Conservation (phyloP, 2,797 vertebrate species). For the Serranus cabrilla region DNA sequence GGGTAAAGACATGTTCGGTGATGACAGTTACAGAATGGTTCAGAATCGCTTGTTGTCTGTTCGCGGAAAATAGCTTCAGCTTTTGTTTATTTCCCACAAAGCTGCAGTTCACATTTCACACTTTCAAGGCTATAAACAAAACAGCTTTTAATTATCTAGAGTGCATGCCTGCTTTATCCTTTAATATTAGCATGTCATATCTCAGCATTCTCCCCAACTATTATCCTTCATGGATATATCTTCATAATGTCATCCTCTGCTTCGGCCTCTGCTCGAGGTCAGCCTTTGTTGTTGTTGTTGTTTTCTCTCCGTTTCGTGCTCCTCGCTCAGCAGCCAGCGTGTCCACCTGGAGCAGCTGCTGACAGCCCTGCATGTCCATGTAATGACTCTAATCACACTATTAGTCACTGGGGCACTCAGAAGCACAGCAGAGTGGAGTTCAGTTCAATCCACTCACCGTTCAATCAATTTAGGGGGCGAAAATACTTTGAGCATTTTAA, state of each 20-base stretch:
- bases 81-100: constrained; percentile 8
- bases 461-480: constrained; percentile 2
- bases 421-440: not conserved
- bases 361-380: constrained; percentile 23
- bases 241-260: not conserved
- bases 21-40: not conserved
- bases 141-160: not conserved
- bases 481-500: not conserved
- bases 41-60: not conserved
- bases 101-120: not conserved
- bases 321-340: constrained; percentile 4
- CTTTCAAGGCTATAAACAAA: not conserved
- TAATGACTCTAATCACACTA: constrained; percentile 53
- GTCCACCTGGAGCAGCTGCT: constrained; percentile 42
- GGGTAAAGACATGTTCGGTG: not conserved
- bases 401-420: constrained; percentile 41
- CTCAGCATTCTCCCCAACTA: not conserved
- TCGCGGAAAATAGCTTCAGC: not conserved
- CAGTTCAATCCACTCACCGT: not conserved
- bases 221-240: not conserved
- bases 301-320: constrained; percentile 3
- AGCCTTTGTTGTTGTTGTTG: constrained; percentile 9
- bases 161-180: not conserved
- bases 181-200: not conserved
- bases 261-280: constrained; percentile 13